Percentiles rank a stretch among this genome's conserved stretches.
Conservation (phyloP, 2,888 invertebrate species). For the Pristionchus arcanus region DNA sequence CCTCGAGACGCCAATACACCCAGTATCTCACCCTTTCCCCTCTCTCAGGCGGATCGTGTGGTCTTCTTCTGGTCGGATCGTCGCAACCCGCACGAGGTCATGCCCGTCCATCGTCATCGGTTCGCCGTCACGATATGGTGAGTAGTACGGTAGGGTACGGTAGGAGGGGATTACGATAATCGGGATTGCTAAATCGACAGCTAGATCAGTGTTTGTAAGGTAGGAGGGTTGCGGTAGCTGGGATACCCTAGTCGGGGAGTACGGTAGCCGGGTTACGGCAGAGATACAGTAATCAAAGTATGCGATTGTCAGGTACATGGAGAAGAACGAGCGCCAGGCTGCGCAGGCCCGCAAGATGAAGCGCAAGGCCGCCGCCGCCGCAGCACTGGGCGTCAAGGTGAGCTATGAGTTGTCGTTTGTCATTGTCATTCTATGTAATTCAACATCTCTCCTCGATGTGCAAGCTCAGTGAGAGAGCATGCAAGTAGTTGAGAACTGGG, state of each 20-base stretch:
- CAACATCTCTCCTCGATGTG: too few species aligned
- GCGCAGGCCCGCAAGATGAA: background rate
- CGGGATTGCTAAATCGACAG: too few species aligned
- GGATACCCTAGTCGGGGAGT: background rate
- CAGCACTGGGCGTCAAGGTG: background rate
- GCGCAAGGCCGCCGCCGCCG: background rate
- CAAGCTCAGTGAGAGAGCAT: too few species aligned
- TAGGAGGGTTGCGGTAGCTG: slow-evolving; percentile 37
- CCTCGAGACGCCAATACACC: too few species aligned
- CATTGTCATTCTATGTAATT: too few species aligned
- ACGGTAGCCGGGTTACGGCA: slow-evolving; percentile 29
- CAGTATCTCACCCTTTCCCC: background rate
- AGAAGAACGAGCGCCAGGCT: slow-evolving; percentile 62
- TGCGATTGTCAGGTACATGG: slow-evolving; percentile 67
- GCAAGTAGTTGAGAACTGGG: too few species aligned
- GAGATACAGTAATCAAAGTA: background rate
- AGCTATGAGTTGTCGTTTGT: too few species aligned
- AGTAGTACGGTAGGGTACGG: slow-evolving; percentile 55
- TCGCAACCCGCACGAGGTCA: slow-evolving; percentile 96
- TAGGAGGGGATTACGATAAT: too few species aligned
- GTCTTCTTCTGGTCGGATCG: slow-evolving; percentile 98
- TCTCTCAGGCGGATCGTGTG: slow-evolving; percentile 88
- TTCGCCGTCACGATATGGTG: slow-evolving; percentile 74
- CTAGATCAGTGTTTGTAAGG: too few species aligned
- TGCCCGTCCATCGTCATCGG: slow-evolving; percentile 90